Conservation (phyloP, 2,797 vertebrate species). For the Pseudopleuronectes americanus region DNA sequence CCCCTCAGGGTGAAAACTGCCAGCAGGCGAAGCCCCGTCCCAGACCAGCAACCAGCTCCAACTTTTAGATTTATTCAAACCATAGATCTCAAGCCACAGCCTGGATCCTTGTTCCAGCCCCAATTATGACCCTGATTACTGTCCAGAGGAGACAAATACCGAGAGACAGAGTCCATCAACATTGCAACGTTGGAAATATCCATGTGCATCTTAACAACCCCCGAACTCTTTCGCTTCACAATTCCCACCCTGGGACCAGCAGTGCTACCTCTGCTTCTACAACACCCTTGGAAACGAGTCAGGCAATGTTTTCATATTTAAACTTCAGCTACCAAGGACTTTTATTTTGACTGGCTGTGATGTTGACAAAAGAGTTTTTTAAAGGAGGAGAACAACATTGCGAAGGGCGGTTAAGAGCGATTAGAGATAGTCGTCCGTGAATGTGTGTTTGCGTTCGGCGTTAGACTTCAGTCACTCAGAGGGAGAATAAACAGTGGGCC, state of each 20-base stretch:
- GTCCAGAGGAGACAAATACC: conserved; percentile 41
- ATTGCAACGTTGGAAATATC: conserved; percentile 34
- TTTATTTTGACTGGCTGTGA: conserved; percentile 65
- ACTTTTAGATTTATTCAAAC: conserved; percentile 52
- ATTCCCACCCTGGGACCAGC: conserved; percentile 22
- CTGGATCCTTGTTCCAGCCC: conserved; percentile 25
- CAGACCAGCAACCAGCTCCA: conserved; percentile 52
- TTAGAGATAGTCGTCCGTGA: conserved; percentile 70
- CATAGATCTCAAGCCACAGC: conserved; percentile 30
- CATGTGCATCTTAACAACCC: conserved; percentile 21
- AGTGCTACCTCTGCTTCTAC: conserved; percentile 30
- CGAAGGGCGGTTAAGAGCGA: conserved; percentile 58
- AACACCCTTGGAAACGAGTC: conserved; percentile 40
- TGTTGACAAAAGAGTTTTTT: conserved; percentile 36
- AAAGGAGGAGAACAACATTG: conserved; percentile 45
- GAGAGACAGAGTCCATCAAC: conserved; percentile 23
- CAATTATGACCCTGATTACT: conserved; percentile 45
- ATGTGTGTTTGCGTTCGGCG: conserved; percentile 58
- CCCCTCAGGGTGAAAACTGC: conserved; percentile 71
- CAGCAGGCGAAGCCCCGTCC: conserved; percentile 53
- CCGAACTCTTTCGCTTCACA: conserved; percentile 39
- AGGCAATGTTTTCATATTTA: conserved; percentile 52
- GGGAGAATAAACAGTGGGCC: conserved; percentile 74
- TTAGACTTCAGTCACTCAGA: conserved; percentile 74
- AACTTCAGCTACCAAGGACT: conserved; percentile 42